phyloP scores from a whole-genome alignment of 2,797 vertebrate genomes.

The Micrastur ruficollis region DNA sequence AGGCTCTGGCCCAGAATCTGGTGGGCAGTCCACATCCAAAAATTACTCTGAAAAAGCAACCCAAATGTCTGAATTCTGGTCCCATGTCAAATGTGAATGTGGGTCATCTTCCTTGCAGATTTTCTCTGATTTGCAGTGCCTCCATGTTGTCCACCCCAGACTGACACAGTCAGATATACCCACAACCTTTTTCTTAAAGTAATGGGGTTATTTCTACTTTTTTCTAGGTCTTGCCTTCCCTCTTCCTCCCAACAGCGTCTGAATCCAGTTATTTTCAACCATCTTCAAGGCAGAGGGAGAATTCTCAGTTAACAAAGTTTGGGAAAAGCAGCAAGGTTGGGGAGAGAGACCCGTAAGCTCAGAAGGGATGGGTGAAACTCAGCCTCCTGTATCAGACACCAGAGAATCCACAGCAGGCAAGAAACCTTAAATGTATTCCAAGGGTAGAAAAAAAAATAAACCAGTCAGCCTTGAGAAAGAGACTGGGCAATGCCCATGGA shows the following conservation, averaged over 20 bases:
- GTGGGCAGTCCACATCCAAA: not conserved
- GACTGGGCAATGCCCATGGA: not conserved
- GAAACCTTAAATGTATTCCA: not conserved
- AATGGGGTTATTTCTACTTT: not conserved
- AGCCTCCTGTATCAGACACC: not conserved
- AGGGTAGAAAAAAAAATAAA: not conserved
- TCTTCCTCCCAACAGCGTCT: not conserved
- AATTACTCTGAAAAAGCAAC: not conserved
- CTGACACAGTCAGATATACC: not conserved
- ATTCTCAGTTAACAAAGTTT: not conserved
- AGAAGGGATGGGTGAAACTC: not conserved
- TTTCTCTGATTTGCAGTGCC: not conserved
- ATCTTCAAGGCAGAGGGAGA: not conserved
- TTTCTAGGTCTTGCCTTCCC: not conserved
- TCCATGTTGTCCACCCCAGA: not conserved
- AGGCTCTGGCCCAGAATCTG: not conserved
- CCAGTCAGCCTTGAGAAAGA: not conserved
- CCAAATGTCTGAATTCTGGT: not conserved
- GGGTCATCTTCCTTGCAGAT: not conserved
- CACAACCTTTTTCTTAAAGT: not conserved
- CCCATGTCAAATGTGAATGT: accelerated
- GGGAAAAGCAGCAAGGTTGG: not conserved
- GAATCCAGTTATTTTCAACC: not conserved
- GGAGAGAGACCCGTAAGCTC: not conserved
- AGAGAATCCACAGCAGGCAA: not conserved